Base-by-base conservation (phyloP, 2,888 invertebrate species). In the Napeogenes sylphis region DNA sequence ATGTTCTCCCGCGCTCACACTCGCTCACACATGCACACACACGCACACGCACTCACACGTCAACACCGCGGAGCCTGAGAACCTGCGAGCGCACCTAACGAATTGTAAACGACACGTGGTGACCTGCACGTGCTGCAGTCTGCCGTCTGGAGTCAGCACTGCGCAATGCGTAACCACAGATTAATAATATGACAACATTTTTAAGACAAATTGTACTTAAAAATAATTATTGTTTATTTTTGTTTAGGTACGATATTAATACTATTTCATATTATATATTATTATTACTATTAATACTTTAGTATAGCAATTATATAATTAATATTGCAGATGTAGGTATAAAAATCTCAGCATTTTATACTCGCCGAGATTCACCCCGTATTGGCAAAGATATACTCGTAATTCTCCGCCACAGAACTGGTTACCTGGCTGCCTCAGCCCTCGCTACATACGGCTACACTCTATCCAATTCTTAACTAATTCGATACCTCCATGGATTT, bases 91-190 rank as follows among this genome's bases (percentile, higher is more conserved):
- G 56, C 47, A 58, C 55, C 42, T 61, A 56, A 61, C 58, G 42
- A 45, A 53, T 47, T 61, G 58, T 61, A 60, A 60, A 13, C 55
- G 58, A 61, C 61, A 64, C 61, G 64, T 64, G 64, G 61, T 51
- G 51, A 56, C 61, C 62, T 58, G 64, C 55, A 58, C 64, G 59
- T 58, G 64, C 61, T 59, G 45, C 10, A 30, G 33, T 35, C 51
- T 21, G 30, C 51, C 6, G 14, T n/a, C 47, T 47, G 21, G n/a
- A 51, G 42, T 12, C 38, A 46, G 32, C 12, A 38, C n/a, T 47
- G 42, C 32, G 55, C 45, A 38, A 47, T 42, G 42, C 42, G 42
- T 38, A 38, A 38, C 38, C 8, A 38, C 38, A 8, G 38, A 4
- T 38, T 38, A 21, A 21, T 21, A 21, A 21, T 21, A 21, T 21